phyloP scores from a whole-genome alignment of 2,113 vertebrate genomes.

The Sander vitreus region DNA sequence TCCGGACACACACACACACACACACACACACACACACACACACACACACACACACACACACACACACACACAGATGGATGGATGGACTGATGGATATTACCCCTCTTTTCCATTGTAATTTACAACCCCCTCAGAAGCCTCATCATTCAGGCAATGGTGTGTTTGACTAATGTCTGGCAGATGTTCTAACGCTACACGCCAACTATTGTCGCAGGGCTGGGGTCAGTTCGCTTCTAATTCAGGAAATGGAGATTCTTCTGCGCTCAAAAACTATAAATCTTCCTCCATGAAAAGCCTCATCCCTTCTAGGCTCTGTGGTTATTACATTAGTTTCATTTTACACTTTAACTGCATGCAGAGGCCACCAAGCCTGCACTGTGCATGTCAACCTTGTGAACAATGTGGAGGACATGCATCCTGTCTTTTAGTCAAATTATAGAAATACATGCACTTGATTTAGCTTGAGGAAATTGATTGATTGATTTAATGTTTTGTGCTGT shows the following conservation, averaged over 20 bases:
- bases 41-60: slow-evolving; percentile 53
- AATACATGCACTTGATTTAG: slow-evolving; percentile 17
- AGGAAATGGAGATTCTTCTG: slow-evolving; percentile 77
- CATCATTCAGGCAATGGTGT: slow-evolving; percentile 69
- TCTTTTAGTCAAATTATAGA: not conserved
- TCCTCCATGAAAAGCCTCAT: slow-evolving; percentile 63
- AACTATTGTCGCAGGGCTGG: slow-evolving; percentile 68
- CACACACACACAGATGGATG: slow-evolving; percentile 67
- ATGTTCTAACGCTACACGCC: slow-evolving; percentile 74
- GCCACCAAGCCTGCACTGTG: slow-evolving; percentile 24
- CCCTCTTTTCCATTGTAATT: slow-evolving; percentile 74
- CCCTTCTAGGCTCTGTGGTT: slow-evolving; percentile 57
- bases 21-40: slow-evolving; percentile 36
- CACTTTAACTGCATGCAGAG: slow-evolving; percentile 59
- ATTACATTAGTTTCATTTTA: slow-evolving; percentile 80
- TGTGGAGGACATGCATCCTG: slow-evolving; percentile 1
- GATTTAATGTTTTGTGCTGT: too few species aligned
- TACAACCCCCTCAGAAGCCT: slow-evolving; percentile 74
- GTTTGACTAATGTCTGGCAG: slow-evolving; percentile 82
- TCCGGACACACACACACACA: slow-evolving; percentile 54
- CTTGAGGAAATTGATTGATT: not conserved
- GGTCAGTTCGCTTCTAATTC: slow-evolving; percentile 73
- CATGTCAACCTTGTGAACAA: slow-evolving; percentile 31
- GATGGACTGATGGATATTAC: slow-evolving; percentile 76
- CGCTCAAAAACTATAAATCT: slow-evolving; percentile 69